Evolutionary conservation across 92 coral and sea anemone species (phyloP).

Genomic region (Epizoanthus ramosus): DNA sequence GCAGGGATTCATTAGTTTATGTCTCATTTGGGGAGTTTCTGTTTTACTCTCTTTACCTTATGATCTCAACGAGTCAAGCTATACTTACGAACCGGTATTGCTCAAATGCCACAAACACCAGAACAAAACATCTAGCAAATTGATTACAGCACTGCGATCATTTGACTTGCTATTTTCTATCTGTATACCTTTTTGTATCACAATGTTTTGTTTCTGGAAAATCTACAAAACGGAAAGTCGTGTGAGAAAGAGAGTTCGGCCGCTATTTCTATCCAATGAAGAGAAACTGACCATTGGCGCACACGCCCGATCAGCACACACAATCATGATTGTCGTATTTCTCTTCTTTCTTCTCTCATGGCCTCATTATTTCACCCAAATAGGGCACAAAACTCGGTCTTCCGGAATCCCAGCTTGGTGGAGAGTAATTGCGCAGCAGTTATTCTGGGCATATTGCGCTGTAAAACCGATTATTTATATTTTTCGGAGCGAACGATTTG

Average conservation of each 20-base stretch:
- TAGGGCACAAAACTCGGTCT: not conserved
- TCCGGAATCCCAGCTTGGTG: slow-evolving; percentile 8
- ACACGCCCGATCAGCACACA: slow-evolving; percentile 7
- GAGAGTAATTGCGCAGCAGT: slow-evolving; percentile 4
- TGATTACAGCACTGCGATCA: not conserved
- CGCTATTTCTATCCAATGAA: slow-evolving; percentile 1
- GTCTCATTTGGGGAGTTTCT: not conserved
- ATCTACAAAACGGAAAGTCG: slow-evolving; percentile 1
- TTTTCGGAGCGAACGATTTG: slow-evolving; percentile 4
- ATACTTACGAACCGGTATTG: not conserved
- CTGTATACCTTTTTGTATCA: not conserved
- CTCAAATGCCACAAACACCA: not conserved
- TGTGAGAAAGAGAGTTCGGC: not conserved
- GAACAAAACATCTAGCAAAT: not conserved
- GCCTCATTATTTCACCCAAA: not conserved
- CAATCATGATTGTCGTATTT: not conserved
- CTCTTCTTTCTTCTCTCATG: not conserved
- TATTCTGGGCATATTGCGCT: not conserved
- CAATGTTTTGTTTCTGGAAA: not conserved
- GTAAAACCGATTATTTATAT: not conserved
- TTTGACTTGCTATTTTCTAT: not conserved
- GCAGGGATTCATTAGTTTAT: not conserved
- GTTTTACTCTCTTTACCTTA: not conserved
- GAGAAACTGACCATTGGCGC: slow-evolving; percentile 6
- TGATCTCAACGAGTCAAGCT: not conserved